Evolutionary conservation across 2,888 invertebrate genomes (phyloP), one percentile per base, ranked within the genome.

Genomic region (Metopia argyrocephala): DNA sequence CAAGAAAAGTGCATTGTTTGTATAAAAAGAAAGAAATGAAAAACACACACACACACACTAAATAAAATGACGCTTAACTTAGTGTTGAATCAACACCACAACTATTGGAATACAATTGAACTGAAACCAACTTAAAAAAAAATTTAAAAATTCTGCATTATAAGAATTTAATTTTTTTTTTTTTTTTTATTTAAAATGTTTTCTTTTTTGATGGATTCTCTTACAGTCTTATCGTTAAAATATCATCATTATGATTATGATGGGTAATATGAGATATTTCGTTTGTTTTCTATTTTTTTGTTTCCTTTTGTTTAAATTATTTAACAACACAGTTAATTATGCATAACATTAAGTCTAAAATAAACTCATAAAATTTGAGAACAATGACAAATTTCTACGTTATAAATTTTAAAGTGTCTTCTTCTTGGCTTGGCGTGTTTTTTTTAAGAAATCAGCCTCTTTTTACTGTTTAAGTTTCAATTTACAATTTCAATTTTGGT

Each of bases 271-370:
- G 81, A 74, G 78, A 81, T 38, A 54, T 54, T 56, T 48, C 5
- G 15, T 54, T 59, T 38, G 61, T 45, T 21, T 46, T 27, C 27
- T 9, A 6, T 20, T 27, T n/a, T 18, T 18, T 2, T 2, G 3
- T 20, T 18, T 50, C 18, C 65, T 74, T 45, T 18, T 27, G 38
- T 12, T 20, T 27, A 64, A 76, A 68, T 70, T 59, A 64, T 73
- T 73, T 65, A 68, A 69, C 64, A 61, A 65, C 62, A 38, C 31
- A 75, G 78, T 78, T 75, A 81, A 81, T 81, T 81, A 78, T 66
- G 74, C 56, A 57, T 70, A 75, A 66, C 46, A 46, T 45, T 66
- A 69, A 54, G 45, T 25, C 5, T 25, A 52, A 54, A 25, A 54
- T n/a, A 54, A n/a, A 28, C 38, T 38, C 38, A 38, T 38, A 15